Evolutionary conservation across 2,888 invertebrate species (phyloP), one percentile per base, ranked within the genome.

Genomic region (Phengaris alcon): DNA sequence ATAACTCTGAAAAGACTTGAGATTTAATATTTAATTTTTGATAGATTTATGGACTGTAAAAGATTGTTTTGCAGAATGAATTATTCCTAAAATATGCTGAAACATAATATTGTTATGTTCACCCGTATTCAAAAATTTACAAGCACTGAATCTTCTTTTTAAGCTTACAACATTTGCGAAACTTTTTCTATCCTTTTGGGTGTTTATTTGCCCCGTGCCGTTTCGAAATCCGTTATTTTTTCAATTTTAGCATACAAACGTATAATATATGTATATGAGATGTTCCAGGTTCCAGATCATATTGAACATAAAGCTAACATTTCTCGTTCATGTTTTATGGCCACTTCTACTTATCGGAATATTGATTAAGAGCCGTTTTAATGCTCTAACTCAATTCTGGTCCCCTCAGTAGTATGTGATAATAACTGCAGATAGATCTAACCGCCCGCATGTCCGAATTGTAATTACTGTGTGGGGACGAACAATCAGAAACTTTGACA

Each of bases 401-500:
- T 75, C 76, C 74, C 76, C 75, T 75, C 52, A 70, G 54, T 59
- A 75, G 70, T 76, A 84, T 87, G 88, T 86, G 90, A 90, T 91
- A 88, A 86, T 84, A 84, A 85, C 84, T 85, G 84, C 84, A 88
- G 90, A 91, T 90, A 88, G 83, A 85, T 85, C 84, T 85, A 87
- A 88, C 85, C 84, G 84, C 91, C 91, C 91, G 91, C 90, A 91
- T 90, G 85, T 86, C 81, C 83, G 85, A 69, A 69, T 15, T 9
- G 69, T 69, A 69, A 69, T 69, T 69, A 69, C 69, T 15, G 48
- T 69, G 48, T 48, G 48, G 69, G 69, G 48, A 64, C 64, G 64
- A 48, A 69, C 69, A 69, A 69, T 69, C 69, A 69, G n/a, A 15
- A 69, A 69, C 46, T 69, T 69, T 48, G 51, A 70, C 68, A 69